These are phyloP conservation scores for Diorhabda sublineata DNA, from an alignment of 1,140 invertebrate genomes.

Conservation along the genomic window DNA sequence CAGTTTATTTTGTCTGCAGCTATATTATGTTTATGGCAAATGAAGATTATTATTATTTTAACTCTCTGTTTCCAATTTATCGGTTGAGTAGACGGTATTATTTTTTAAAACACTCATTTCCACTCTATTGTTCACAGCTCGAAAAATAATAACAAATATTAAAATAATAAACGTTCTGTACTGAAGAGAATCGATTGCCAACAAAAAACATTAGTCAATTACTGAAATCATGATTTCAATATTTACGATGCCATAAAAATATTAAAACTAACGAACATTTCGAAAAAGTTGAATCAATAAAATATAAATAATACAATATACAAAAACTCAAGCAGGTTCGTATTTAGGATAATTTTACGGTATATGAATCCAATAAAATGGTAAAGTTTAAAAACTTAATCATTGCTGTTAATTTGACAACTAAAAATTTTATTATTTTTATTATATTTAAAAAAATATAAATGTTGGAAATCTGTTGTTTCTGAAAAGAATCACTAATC, in stretches of 20 bases:
- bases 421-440: too few species aligned
- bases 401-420: too few species aligned
- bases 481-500: too few species aligned
- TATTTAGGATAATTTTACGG: not conserved
- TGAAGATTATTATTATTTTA: too few species aligned
- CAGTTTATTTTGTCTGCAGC: too few species aligned
- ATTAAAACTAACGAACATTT: constrained; percentile 11
- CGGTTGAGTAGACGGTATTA: too few species aligned
- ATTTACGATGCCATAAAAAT: constrained; percentile 15
- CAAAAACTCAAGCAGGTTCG: not conserved
- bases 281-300: constrained; percentile 15
- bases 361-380: too few species aligned
- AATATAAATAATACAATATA: constrained; percentile 12
- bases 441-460: too few species aligned
- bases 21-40: too few species aligned
- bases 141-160: constrained; percentile 3
- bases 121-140: not conserved
- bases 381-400: too few species aligned
- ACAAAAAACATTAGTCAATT: constrained; percentile 15
- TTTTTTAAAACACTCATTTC: not conserved
- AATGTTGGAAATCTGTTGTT: too few species aligned
- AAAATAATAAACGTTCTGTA: not conserved
- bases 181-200: not conserved
- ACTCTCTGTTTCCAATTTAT: too few species aligned
- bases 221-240: constrained; percentile 10